Percentiles rank a stretch among this genome's conserved stretches.
These are phyloP conservation scores for Cromileptes altivelis DNA, from an alignment of 2,113 vertebrate genomes.

Conservation along the genomic window DNA sequence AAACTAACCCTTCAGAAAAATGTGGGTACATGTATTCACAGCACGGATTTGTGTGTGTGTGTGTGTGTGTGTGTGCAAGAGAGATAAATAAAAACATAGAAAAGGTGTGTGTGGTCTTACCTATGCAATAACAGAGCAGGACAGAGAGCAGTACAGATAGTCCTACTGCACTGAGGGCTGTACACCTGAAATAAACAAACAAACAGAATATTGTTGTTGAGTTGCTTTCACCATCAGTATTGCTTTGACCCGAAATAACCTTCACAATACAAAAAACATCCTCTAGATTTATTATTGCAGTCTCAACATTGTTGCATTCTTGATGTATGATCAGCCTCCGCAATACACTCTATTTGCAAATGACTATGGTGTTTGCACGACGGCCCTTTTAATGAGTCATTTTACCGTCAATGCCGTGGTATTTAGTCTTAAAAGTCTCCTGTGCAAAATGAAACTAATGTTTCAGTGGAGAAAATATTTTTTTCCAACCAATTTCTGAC, in stretches of 20 bases:
- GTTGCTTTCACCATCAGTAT: background rate
- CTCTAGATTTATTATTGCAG: background rate
- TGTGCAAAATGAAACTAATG: too few species aligned
- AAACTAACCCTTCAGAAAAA: background rate
- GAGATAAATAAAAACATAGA: background rate
- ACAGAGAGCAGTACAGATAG: conserved; percentile 95
- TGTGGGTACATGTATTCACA: background rate
- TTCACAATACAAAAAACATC: conserved; percentile 3
- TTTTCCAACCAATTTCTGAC: background rate
- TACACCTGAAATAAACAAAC: conserved; percentile 82
- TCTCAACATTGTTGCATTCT: background rate
- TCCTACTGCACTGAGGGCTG: conserved; percentile 95
- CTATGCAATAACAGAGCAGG: conserved; percentile 97
- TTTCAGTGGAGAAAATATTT: background rate
- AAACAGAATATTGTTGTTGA: background rate
- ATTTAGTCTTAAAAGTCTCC: background rate
- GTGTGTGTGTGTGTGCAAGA: conserved; percentile 1
- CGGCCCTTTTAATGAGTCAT: background rate
- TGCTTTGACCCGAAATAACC: background rate
- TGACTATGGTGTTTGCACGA: background rate
- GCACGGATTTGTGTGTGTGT: background rate
- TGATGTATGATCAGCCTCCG: background rate
- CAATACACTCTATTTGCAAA: background rate
- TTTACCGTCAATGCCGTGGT: background rate
- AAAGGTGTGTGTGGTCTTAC: conserved; percentile 82